Evolutionary conservation across 2,113 vertebrate genomes (phyloP).

Genomic region (Saiga tatarica): DNA sequence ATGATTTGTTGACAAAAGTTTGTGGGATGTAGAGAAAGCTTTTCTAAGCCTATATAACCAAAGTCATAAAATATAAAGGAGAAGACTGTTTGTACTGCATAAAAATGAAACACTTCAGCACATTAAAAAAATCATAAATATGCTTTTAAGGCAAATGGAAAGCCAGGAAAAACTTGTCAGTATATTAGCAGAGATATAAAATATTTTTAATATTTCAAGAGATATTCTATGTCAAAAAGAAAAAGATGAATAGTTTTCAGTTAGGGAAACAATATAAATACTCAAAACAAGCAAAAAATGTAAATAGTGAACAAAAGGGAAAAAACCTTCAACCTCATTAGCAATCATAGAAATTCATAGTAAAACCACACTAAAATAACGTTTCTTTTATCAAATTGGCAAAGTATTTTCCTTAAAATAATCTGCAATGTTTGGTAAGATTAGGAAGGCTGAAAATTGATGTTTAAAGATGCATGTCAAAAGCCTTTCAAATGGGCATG

Average conservation of each 20-base stretch:
- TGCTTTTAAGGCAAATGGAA: conserved; percentile 7
- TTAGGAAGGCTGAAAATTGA: neutral
- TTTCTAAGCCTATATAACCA: neutral
- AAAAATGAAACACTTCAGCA: neutral
- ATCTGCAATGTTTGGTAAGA: neutral
- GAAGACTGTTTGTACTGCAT: neutral
- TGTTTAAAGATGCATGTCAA: neutral
- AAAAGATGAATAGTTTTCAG: neutral
- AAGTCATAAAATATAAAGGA: neutral
- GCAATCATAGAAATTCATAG: conserved; percentile 2
- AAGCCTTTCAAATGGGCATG: neutral
- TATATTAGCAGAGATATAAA: neutral
- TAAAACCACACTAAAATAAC: neutral
- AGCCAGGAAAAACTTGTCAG: neutral
- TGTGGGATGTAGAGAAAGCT: neutral
- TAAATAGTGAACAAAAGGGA: neutral
- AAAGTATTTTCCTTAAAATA: neutral
- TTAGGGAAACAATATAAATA: neutral
- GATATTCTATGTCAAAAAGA: neutral
- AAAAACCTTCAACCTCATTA: neutral
- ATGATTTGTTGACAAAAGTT: neutral
- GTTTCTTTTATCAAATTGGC: conserved; percentile 40
- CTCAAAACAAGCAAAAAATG: neutral
- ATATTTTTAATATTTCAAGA: neutral
- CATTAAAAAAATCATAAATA: neutral